Conservation (phyloP, 2,797 vertebrate species). For the Pangasius larnaudii region DNA sequence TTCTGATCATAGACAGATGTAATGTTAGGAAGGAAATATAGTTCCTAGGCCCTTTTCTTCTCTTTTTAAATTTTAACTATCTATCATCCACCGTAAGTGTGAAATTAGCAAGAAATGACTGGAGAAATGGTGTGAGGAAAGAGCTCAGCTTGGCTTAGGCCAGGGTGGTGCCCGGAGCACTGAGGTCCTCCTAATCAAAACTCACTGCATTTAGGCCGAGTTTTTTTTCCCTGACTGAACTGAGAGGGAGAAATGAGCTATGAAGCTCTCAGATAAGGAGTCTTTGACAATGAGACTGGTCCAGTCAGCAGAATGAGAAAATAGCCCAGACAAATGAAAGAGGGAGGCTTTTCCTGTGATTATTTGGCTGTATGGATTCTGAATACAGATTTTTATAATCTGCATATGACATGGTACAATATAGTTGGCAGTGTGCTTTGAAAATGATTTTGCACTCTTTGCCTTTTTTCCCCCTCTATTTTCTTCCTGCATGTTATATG, state of each 20-base stretch:
- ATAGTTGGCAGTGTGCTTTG: neutral
- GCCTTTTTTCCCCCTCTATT: neutral
- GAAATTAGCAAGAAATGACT: conserved; percentile 43
- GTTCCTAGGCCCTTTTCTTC: conserved; percentile 7
- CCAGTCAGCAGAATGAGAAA: conserved; percentile 44
- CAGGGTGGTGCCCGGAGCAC: conserved; percentile 23
- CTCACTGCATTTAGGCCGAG: conserved; percentile 36
- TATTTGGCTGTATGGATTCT: neutral
- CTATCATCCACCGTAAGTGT: conserved; percentile 32
- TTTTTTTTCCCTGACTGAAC: conserved; percentile 14
- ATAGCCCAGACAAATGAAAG: conserved; percentile 18
- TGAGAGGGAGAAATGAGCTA: conserved; percentile 29
- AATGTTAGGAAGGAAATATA: neutral
- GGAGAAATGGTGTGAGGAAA: conserved; percentile 16
- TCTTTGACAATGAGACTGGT: conserved; percentile 6
- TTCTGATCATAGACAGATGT: neutral
- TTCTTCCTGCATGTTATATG: neutral
- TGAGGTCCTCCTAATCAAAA: conserved; percentile 45
- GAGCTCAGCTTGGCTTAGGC: neutral
- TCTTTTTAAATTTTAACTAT: conserved; percentile 33
- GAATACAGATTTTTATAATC: conserved; percentile 7
- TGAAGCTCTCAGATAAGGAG: neutral
- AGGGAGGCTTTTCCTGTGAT: neutral
- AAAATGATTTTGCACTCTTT: neutral
- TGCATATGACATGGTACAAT: neutral